Conservation (phyloP, 2,888 invertebrate species). For the Tromatobia lineatoria region DNA sequence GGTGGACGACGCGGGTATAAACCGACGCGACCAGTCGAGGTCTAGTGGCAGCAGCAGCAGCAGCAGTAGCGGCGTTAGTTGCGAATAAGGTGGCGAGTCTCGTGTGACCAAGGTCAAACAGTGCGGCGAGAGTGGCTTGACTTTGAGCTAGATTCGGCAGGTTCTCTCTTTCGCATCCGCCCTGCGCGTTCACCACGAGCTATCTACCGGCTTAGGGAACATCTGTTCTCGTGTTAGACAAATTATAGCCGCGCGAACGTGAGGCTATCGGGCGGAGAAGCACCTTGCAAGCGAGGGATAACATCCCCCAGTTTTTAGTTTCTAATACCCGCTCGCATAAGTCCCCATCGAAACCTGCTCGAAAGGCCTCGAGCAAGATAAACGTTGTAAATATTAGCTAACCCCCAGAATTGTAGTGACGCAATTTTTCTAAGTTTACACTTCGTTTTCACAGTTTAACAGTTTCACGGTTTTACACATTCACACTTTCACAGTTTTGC, state of each 20-base stretch:
- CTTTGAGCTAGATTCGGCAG: conserved; percentile 64
- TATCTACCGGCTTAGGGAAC: conserved; percentile 25
- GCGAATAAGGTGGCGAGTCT: conserved; percentile 60
- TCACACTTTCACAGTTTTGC: too few relatives aligned
- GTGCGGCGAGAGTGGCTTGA: conserved; percentile 49
- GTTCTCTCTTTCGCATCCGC: conserved; percentile 58
- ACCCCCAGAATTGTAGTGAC: background rate
- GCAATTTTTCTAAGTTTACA: too few relatives aligned
- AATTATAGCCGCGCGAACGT: conserved; percentile 56
- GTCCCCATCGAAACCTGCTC: conserved; percentile 3
- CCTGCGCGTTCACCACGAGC: conserved; percentile 4
- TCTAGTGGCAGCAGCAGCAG: background rate
- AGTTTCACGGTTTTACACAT: too few relatives aligned
- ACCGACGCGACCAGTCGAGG: conserved; percentile 16
- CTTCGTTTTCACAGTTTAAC: too few relatives aligned
- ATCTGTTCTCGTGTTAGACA: conserved; percentile 62
- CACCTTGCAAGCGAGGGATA: conserved; percentile 66
- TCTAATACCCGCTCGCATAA: conserved; percentile 44
- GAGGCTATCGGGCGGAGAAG: conserved; percentile 11
- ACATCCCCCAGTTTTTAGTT: conserved; percentile 18
- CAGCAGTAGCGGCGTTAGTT: conserved; percentile 27
- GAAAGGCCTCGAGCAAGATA: conserved; percentile 1
- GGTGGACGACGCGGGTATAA: conserved; percentile 44
- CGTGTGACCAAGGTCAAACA: conserved; percentile 57
- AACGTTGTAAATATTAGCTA: conserved; percentile 42